A percentile compares a stretch with the other conserved stretches of the same genome.
phyloP scores from a whole-genome alignment of 2,888 invertebrate genomes.

The Choreutis nemorana region DNA sequence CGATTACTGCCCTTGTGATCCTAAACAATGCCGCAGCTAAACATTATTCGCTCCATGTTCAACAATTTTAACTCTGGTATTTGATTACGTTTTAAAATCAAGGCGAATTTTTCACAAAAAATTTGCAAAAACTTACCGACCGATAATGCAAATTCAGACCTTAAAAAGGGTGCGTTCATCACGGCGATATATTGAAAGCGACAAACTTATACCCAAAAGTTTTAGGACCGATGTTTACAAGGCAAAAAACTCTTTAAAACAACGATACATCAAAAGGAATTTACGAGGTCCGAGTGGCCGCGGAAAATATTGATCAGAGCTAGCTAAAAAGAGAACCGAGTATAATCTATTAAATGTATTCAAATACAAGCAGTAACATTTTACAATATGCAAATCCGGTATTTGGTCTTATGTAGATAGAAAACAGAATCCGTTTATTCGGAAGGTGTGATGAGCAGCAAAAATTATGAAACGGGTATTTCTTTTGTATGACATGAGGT shows the following conservation, averaged over 20 bases:
- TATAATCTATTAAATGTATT: no score
- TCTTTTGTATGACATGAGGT: conserved; percentile 38
- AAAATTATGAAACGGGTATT: conserved; percentile 40
- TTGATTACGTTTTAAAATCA: no score
- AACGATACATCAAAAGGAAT: conserved; percentile 61
- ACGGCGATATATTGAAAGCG: conserved; percentile 23
- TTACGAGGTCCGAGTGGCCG: conserved; percentile 42
- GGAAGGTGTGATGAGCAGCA: conserved; percentile 23
- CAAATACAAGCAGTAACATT: no score
- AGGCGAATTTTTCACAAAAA: no score
- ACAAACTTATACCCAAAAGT: conserved; percentile 38
- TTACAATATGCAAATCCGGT: no score
- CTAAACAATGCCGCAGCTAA: conserved; percentile 30
- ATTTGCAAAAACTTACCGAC: not conserved
- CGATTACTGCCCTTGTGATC: conserved; percentile 30
- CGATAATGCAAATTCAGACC: no score
- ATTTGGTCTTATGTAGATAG: no score
- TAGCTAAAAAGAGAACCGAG: no score
- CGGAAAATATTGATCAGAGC: conserved; percentile 41
- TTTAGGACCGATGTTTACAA: conserved; percentile 44
- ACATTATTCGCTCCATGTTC: no score
- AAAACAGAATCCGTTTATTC: no score
- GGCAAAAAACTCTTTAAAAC: conserved; percentile 47
- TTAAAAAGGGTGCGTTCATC: conserved; percentile 20
- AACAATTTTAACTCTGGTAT: no score